A percentile compares a stretch with the other conserved stretches of the same genome.
Conservation (phyloP, 2,888 invertebrate species). For the Cheilosia vernalis region DNA sequence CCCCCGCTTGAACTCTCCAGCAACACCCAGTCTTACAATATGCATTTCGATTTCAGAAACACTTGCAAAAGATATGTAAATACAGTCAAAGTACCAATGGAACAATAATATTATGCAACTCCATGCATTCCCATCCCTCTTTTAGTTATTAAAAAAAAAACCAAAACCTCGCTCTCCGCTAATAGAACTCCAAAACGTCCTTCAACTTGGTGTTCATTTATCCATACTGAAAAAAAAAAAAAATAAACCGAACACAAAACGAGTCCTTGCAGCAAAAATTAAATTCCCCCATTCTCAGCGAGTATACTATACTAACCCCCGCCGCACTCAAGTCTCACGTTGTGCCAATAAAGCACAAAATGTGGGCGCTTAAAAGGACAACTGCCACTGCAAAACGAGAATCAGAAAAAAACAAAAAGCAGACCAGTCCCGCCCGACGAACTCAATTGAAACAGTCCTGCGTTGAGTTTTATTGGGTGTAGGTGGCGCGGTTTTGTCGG, state of each 20-base stretch:
- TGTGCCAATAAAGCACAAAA: slow-evolving; percentile 51
- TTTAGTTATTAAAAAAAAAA: background rate
- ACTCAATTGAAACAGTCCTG: slow-evolving; percentile 24
- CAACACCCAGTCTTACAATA: background rate
- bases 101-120: slow-evolving; percentile 52
- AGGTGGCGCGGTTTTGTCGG: slow-evolving; percentile 24
- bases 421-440: slow-evolving; percentile 16
- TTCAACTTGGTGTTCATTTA: slow-evolving; percentile 15
- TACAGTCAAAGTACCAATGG: slow-evolving; percentile 19
- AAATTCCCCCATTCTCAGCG: slow-evolving; percentile 41
- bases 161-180: background rate
- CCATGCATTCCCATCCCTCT: background rate
- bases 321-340: slow-evolving; percentile 5
- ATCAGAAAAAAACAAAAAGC: background rate
- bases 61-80: slow-evolving; percentile 10
- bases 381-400: slow-evolving; percentile 9
- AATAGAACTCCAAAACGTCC: slow-evolving; percentile 11
- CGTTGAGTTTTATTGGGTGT: slow-evolving; percentile 14
- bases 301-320: background rate
- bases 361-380: slow-evolving; percentile 35
- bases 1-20: no score
- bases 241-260: slow-evolving; percentile 1
- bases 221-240: slow-evolving; percentile 15
- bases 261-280: slow-evolving; percentile 45
- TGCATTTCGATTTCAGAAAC: background rate